phyloP scores from a whole-genome alignment of 2,888 invertebrate genomes.

The Adelphocoris suturalis region DNA sequence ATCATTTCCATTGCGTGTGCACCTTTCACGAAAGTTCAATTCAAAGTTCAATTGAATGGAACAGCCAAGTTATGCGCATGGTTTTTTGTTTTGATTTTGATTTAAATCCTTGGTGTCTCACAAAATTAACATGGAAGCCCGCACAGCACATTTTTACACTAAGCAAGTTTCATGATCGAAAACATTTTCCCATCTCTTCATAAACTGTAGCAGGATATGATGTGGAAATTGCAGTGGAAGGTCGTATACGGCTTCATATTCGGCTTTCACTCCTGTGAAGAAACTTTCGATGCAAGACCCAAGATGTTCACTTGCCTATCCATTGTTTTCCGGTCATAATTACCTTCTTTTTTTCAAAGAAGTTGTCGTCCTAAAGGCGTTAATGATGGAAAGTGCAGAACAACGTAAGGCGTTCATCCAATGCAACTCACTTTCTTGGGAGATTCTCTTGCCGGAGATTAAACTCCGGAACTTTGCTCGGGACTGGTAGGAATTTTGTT shows the following conservation, averaged over 20 bases:
- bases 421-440: not conserved
- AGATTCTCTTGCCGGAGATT: not conserved
- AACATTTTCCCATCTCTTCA: too few species aligned
- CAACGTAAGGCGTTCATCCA: not conserved
- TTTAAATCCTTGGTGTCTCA: too few species aligned
- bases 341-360: not conserved
- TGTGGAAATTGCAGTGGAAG: too few species aligned
- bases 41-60: too few species aligned
- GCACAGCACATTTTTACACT: too few species aligned
- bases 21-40: too few species aligned
- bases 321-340: slow-evolving; percentile 8
- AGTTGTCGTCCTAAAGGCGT: not conserved
- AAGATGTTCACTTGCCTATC: not conserved
- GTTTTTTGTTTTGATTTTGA: too few species aligned
- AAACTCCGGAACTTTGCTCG: not conserved
- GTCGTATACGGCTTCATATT: not conserved
- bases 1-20: too few species aligned
- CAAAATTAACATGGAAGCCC: too few species aligned
- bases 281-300: slow-evolving; percentile 5
- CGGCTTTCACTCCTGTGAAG: slow-evolving; percentile 9
- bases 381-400: not conserved
- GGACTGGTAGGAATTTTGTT: not conserved
- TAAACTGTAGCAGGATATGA: too few species aligned
- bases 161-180: too few species aligned
- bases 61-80: too few species aligned